Evolutionary conservation across 2,113 vertebrate species (phyloP).

Genomic region (Syngnathus scovelli): DNA sequence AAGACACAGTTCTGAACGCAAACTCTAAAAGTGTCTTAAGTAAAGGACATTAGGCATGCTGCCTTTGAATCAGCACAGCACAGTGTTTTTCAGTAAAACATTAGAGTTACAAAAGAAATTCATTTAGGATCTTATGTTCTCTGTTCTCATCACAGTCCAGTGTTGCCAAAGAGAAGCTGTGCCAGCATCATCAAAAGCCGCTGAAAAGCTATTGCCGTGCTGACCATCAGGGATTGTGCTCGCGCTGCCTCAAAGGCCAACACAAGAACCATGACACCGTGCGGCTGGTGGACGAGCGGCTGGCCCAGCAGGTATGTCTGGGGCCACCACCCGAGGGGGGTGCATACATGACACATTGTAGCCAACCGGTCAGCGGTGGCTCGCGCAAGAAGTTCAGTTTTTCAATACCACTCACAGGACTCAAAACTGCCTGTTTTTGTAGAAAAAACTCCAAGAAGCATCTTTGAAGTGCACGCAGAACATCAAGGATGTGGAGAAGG

Average conservation of each 20-base stretch:
- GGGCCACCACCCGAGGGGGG: too few relatives aligned
- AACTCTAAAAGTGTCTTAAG: too few relatives aligned
- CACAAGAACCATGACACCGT: constrained; percentile 66
- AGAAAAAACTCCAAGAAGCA: constrained; percentile 66
- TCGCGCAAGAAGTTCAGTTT: too few relatives aligned
- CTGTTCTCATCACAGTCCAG: not conserved
- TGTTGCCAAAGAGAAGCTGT: constrained; percentile 54
- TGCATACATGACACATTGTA: too few relatives aligned
- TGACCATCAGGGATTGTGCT: constrained; percentile 66
- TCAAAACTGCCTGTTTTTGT: constrained; percentile 2
- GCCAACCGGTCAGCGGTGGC: too few relatives aligned
- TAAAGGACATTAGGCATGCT: too few relatives aligned
- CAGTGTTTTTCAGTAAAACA: too few relatives aligned
- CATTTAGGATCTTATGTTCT: not conserved
- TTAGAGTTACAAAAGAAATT: too few relatives aligned
- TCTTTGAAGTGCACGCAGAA: constrained; percentile 62
- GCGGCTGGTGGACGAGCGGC: constrained; percentile 39
- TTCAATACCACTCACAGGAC: too few relatives aligned
- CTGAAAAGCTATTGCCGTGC: constrained; percentile 67
- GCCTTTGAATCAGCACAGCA: too few relatives aligned
- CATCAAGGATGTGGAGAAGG: constrained; percentile 63
- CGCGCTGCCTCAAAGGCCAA: constrained; percentile 61
- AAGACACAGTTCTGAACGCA: too few relatives aligned
- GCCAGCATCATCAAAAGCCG: constrained; percentile 55
- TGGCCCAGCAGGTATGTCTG: constrained; percentile 57